These are phyloP conservation scores for Hydrotaea diabolus DNA, from an alignment of 2,888 invertebrate genomes.

Conservation along the genomic window DNA sequence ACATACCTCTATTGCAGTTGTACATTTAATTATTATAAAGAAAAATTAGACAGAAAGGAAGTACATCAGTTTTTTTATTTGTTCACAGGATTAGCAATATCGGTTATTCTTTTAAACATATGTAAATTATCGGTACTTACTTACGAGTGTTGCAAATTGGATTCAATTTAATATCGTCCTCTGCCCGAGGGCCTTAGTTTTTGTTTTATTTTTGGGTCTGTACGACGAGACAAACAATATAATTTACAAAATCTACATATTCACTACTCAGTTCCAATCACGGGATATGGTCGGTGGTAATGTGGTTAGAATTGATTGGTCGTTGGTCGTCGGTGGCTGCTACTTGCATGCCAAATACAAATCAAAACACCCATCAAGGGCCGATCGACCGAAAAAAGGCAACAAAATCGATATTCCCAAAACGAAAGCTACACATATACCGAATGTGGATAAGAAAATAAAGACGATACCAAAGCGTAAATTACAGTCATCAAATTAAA, in stretches of 20 bases:
- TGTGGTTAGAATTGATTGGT: constrained; percentile 64
- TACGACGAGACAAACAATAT: constrained; percentile 34
- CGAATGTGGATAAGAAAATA: constrained; percentile 33
- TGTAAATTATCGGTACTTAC: constrained; percentile 4
- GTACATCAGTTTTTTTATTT: too few species aligned
- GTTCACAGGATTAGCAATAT: constrained; percentile 14
- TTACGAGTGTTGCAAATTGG: constrained; percentile 29
- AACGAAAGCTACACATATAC: constrained; percentile 5
- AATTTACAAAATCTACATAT: constrained; percentile 39
- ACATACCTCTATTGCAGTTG: too few species aligned
- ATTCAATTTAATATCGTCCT: constrained; percentile 3
- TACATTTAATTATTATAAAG: too few species aligned
- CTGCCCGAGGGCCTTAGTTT: not conserved
- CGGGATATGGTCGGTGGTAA: constrained; percentile 57
- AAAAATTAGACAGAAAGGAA: too few species aligned
- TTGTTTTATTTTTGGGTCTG: not conserved
- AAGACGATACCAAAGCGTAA: constrained; percentile 57
- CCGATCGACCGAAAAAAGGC: constrained; percentile 21
- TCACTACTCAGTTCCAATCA: constrained; percentile 42
- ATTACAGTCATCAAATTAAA: constrained; percentile 65
- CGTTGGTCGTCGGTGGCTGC: constrained; percentile 26
- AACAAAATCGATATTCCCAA: constrained; percentile 28
- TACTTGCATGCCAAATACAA: constrained; percentile 62
- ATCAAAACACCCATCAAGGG: constrained; percentile 48
- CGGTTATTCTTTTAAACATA: not conserved